Conservation (phyloP, 1,140 invertebrate species). For the Leucophenga varia region DNA sequence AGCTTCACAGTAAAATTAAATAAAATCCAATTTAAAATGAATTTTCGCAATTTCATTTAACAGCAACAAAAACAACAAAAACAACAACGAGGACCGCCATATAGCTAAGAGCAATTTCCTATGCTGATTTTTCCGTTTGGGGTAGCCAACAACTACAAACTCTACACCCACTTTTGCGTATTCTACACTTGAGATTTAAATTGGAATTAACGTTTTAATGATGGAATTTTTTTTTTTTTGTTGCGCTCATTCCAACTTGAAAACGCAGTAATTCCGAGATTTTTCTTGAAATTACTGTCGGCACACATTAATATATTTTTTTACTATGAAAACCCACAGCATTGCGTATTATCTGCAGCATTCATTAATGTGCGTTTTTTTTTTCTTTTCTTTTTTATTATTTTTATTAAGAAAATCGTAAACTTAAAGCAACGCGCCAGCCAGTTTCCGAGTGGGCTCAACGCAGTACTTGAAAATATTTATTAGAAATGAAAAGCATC, state of each 20-base stretch:
- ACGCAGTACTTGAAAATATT: constrained; percentile 10
- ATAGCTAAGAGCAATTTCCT: constrained; percentile 23
- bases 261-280: background rate
- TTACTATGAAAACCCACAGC: background rate
- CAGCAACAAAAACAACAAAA: constrained; percentile 2
- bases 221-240: constrained; percentile 24
- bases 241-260: constrained; percentile 5
- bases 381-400: too few relatives aligned
- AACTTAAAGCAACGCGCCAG: constrained; percentile 27
- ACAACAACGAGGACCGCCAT: constrained; percentile 7
- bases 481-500: constrained; percentile 25
- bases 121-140: constrained; percentile 15
- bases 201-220: constrained; percentile 54
- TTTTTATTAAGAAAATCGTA: constrained; percentile 43
- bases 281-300: too few relatives aligned
- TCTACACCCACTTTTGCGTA: constrained; percentile 1
- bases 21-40: constrained; percentile 55
- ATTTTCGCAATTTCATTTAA: constrained; percentile 54
- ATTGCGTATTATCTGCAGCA: constrained; percentile 14
- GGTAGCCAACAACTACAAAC: constrained; percentile 5
- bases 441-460: constrained; percentile 22
- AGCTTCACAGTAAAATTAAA: constrained; percentile 53
- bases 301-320: too few relatives aligned
- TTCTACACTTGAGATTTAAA: constrained; percentile 35
- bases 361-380: constrained; percentile 48